These are phyloP conservation scores for Anthophora plumipes DNA, from an alignment of 2,888 invertebrate genomes.

Conservation along the genomic window DNA sequence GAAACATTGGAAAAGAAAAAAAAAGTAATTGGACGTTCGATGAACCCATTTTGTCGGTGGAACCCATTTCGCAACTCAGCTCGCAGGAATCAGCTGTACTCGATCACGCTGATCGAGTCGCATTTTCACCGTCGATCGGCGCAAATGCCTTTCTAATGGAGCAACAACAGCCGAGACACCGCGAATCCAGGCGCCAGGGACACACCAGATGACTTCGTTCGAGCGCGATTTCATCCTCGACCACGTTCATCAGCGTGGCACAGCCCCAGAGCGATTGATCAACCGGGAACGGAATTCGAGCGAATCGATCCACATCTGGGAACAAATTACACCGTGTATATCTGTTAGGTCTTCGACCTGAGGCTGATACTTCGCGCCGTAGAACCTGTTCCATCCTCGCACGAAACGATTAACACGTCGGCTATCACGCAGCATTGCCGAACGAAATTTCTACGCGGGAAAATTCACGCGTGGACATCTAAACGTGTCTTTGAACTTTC, in stretches of 20 bases:
- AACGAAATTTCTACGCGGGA: too few relatives aligned
- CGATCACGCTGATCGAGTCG: slow-evolving; percentile 3
- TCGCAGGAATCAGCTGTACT: not conserved
- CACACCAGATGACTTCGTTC: slow-evolving; percentile 8
- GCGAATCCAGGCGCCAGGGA: not conserved
- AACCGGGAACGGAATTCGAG: slow-evolving; percentile 1
- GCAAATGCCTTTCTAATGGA: slow-evolving; percentile 2
- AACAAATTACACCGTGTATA: slow-evolving; percentile 2
- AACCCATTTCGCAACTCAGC: too few relatives aligned
- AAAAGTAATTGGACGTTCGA: not conserved
- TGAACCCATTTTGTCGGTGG: not conserved
- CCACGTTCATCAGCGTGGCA: not conserved
- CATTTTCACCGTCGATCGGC: not conserved
- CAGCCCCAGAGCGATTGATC: not conserved
- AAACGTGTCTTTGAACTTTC: too few relatives aligned
- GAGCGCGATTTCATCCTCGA: not conserved
- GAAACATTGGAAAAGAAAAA: not conserved
- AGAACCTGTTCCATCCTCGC: not conserved
- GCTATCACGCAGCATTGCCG: not conserved
- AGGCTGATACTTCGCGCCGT: not conserved
- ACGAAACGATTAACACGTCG: not conserved
- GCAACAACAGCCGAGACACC: not conserved
- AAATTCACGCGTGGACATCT: too few relatives aligned
- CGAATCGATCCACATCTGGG: not conserved
- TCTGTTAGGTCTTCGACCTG: not conserved